A percentile compares a stretch with the other conserved stretches of the same genome.
Evolutionary conservation across 2,113 vertebrate genomes (phyloP).

Genomic region (Tachycineta bicolor): DNA sequence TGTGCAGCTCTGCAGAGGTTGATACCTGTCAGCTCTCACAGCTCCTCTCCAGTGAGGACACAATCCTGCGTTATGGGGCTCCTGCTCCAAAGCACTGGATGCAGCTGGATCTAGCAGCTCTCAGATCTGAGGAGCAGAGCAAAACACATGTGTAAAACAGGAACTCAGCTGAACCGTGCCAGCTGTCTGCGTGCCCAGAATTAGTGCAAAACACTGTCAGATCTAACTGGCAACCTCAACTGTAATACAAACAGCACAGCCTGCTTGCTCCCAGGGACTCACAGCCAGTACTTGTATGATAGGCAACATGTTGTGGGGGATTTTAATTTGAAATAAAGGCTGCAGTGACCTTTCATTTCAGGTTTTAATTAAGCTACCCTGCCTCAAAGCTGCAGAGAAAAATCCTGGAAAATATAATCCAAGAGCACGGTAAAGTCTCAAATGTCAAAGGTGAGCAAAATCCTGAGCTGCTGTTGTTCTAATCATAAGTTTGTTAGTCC

Average conservation of each 20-base stretch:
- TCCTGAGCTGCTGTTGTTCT: not conserved
- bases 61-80: accelerated
- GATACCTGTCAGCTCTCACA: not conserved
- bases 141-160: not conserved
- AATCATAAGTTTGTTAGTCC: not conserved
- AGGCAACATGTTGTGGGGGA: not conserved
- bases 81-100: not conserved
- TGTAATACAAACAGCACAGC: not conserved
- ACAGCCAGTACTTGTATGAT: not conserved
- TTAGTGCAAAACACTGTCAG: not conserved
- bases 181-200: not conserved
- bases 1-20: not conserved
- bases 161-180: not conserved
- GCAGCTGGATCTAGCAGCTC: not conserved
- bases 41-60: not conserved
- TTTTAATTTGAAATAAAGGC: not conserved
- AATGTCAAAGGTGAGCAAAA: not conserved
- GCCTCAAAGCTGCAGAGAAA: not conserved
- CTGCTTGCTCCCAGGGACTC: not conserved
- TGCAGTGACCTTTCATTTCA: not conserved
- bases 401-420: not conserved
- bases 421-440: not conserved
- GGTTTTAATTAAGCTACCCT: not conserved
- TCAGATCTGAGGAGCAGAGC: not conserved
- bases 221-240: not conserved